Percentiles rank a stretch among this genome's conserved stretches.
Evolutionary conservation across 1,140 invertebrate genomes (phyloP).

Genomic region (Drosophila insularis): DNA sequence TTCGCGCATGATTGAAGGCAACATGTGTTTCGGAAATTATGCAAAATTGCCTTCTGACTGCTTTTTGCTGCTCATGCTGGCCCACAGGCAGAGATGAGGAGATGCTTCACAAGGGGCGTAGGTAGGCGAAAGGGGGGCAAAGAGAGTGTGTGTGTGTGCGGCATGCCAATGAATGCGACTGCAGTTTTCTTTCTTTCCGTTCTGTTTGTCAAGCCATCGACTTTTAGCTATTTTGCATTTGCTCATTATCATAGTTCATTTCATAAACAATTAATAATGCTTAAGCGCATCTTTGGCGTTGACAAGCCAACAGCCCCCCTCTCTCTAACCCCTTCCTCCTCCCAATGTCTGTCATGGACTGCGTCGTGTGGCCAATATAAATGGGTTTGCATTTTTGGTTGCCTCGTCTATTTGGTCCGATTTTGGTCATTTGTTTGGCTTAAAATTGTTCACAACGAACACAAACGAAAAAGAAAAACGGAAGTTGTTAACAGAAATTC

Average conservation of each 20-base stretch:
- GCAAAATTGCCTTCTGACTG: constrained; percentile 73
- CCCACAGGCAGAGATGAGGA: constrained; percentile 42
- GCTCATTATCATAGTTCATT: constrained; percentile 80
- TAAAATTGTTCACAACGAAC: constrained; percentile 48
- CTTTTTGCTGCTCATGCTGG: constrained; percentile 10
- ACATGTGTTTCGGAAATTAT: constrained; percentile 82
- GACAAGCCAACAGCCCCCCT: constrained; percentile 42
- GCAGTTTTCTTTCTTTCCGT: constrained; percentile 25
- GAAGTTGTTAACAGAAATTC: constrained; percentile 56
- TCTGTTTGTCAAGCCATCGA: constrained; percentile 41
- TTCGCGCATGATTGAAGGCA: constrained; percentile 80
- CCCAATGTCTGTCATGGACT: neutral
- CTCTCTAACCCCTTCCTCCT: neutral
- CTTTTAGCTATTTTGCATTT: constrained; percentile 60
- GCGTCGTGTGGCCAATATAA: constrained; percentile 13
- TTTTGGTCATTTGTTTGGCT: constrained; percentile 73
- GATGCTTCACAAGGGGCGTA: constrained; percentile 21
- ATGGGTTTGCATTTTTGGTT: constrained; percentile 8
- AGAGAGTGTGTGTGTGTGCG: neutral
- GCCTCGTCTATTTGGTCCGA: constrained; percentile 33
- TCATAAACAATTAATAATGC: constrained; percentile 78
- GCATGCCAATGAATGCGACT: constrained; percentile 52
- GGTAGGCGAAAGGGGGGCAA: neutral
- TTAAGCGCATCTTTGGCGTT: constrained; percentile 78
- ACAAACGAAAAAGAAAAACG: constrained; percentile 58